Conservation (phyloP, 2,888 invertebrate species). For the Stenodema calcarata region DNA sequence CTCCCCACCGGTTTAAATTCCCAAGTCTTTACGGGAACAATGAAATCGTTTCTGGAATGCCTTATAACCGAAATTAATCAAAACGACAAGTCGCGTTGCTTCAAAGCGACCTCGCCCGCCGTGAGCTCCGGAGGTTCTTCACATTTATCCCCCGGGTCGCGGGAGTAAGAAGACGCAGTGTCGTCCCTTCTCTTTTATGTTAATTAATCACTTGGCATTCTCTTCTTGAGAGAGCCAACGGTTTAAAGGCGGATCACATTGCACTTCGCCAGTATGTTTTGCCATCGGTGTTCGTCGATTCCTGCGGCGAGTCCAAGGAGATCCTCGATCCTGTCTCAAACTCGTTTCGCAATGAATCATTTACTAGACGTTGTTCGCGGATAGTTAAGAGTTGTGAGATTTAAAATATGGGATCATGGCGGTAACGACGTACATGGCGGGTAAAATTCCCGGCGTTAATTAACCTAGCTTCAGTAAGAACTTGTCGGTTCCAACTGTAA, state of each 20-base stretch:
- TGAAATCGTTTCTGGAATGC: not conserved
- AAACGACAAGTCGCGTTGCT: not conserved
- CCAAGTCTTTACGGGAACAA: not conserved
- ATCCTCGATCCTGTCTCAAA: no score
- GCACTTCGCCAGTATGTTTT: not conserved
- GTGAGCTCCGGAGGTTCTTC: not conserved
- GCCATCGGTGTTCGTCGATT: not conserved
- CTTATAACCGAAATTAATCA: not conserved
- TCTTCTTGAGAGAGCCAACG: not conserved
- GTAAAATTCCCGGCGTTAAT: no score
- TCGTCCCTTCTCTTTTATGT: not conserved
- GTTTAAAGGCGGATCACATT: not conserved
- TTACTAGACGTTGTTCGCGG: no score
- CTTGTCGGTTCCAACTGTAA: no score
- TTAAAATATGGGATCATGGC: no score
- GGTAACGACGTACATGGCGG: no score
- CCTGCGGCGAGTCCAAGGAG: no score
- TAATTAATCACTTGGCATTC: not conserved
- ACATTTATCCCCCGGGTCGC: not conserved
- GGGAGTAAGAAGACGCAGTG: not conserved
- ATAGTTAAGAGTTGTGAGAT: no score
- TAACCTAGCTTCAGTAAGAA: no score
- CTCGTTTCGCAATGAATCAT: no score
- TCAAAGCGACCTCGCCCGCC: not conserved
- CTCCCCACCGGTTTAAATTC: not conserved